Conservation (phyloP, 2,797 vertebrate species). For the Geotrypetes seraphini region DNA sequence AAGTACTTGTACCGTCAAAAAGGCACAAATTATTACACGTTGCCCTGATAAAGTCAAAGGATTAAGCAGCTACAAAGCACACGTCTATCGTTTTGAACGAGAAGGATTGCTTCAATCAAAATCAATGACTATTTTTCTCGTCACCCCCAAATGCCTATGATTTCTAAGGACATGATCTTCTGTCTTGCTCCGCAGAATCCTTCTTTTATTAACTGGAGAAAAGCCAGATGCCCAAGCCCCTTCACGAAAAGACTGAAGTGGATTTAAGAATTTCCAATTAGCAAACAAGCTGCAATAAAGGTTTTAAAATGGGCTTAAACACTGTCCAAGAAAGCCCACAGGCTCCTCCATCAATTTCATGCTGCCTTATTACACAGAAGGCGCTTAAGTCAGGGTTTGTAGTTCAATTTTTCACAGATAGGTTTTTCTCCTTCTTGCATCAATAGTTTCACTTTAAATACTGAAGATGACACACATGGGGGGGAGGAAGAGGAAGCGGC, state of each 20-base stretch:
- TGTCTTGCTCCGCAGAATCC: not conserved
- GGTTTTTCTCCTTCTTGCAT: slow-evolving; percentile 52
- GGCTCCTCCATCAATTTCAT: slow-evolving; percentile 84
- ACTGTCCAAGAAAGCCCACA: slow-evolving; percentile 66
- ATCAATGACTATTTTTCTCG: too few relatives aligned
- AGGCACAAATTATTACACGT: too few relatives aligned
- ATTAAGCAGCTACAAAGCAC: too few relatives aligned
- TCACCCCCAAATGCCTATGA: too few relatives aligned
- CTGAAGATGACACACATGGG: slow-evolving; percentile 9
- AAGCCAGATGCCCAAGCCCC: slow-evolving; percentile 40
- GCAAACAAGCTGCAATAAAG: slow-evolving; percentile 70
- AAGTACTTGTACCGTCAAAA: too few relatives aligned
- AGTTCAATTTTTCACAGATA: slow-evolving; percentile 71
- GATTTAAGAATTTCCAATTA: slow-evolving; percentile 75
- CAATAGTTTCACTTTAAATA: slow-evolving; percentile 50
- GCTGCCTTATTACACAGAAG: slow-evolving; percentile 66
- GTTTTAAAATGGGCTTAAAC: slow-evolving; percentile 60
- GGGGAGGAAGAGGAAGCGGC: slow-evolving; percentile 59
- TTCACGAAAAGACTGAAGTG: slow-evolving; percentile 65
- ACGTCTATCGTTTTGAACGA: too few relatives aligned
- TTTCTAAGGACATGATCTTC: not conserved
- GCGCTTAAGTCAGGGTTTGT: slow-evolving; percentile 69
- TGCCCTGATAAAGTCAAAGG: too few relatives aligned
- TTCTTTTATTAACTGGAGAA: not conserved
- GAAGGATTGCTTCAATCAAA: too few relatives aligned